These are phyloP conservation scores for Apistogramma diplotaenia DNA, from an alignment of 2,113 vertebrate species.

Conservation along the genomic window DNA sequence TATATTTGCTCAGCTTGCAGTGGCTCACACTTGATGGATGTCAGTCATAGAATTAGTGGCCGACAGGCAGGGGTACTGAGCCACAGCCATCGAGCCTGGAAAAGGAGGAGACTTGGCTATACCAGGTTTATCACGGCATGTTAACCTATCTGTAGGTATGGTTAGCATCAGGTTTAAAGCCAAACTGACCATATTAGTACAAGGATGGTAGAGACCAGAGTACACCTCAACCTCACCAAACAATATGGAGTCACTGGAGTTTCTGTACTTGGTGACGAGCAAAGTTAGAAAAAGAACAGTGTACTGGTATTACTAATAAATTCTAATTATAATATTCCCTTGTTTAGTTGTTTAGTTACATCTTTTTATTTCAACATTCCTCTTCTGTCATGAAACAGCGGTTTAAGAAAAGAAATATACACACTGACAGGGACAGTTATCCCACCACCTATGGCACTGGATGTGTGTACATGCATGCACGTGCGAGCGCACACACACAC, in stretches of 20 bases:
- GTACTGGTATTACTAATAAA: background rate
- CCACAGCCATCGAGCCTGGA: background rate
- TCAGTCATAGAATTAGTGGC: background rate
- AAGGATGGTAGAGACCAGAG: background rate
- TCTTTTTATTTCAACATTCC: conserved; percentile 18
- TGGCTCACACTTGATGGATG: background rate
- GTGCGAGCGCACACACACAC: conserved; percentile 15
- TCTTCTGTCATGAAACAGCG: conserved; percentile 30
- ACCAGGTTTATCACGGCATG: background rate
- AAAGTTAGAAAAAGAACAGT: background rate
- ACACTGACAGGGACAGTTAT: conserved; percentile 63
- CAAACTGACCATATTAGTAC: background rate
- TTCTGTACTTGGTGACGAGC: background rate
- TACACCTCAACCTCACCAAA: background rate
- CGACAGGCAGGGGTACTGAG: background rate
- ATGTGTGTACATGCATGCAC: conserved; percentile 16
- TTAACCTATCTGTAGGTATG: background rate
- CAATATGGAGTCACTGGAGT: background rate
- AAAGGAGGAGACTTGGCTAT: background rate
- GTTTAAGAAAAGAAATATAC: conserved; percentile 48
- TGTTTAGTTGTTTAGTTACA: background rate
- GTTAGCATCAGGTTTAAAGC: background rate
- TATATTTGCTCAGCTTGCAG: background rate
- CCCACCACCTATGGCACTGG: conserved; percentile 60
- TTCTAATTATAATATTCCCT: background rate